Conservation (phyloP, 2,888 invertebrate species). For the Drosophila testacea region DNA sequence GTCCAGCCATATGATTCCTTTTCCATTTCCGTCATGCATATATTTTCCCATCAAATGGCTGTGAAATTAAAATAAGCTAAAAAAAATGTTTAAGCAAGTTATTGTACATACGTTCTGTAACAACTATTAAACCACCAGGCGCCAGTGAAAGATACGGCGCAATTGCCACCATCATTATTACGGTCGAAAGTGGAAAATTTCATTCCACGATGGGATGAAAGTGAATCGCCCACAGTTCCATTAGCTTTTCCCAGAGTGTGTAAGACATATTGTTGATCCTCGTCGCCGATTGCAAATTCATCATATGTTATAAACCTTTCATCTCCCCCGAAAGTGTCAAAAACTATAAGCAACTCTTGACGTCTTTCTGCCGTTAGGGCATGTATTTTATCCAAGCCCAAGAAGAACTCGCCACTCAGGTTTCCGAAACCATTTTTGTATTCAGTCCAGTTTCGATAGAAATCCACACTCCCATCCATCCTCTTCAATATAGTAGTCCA, state of each 20-base stretch:
- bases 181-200: too few relatives aligned
- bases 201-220: too few relatives aligned
- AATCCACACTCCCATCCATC: too few relatives aligned
- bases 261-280: constrained; percentile 16
- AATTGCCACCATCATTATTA: too few relatives aligned
- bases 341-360: constrained; percentile 33
- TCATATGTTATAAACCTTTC: constrained; percentile 31
- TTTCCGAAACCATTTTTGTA: constrained; percentile 45
- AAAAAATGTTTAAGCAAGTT: too few relatives aligned
- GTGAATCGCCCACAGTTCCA: constrained; percentile 33
- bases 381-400: constrained; percentile 46
- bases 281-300: constrained; percentile 33
- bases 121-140: too few relatives aligned
- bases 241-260: constrained; percentile 30
- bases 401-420: constrained; percentile 39
- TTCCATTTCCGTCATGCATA: too few relatives aligned
- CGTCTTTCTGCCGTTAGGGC: constrained; percentile 21
- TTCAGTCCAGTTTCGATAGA: constrained; percentile 19
- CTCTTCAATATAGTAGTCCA: constrained; percentile 32
- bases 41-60: too few relatives aligned
- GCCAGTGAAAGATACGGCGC: too few relatives aligned
- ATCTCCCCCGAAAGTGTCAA: constrained; percentile 33
- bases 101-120: too few relatives aligned
- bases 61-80: too few relatives aligned
- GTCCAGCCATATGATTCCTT: too few relatives aligned